Evolutionary conservation across 2,888 invertebrate species (phyloP).

Genomic region (Pyrrhia umbra): DNA sequence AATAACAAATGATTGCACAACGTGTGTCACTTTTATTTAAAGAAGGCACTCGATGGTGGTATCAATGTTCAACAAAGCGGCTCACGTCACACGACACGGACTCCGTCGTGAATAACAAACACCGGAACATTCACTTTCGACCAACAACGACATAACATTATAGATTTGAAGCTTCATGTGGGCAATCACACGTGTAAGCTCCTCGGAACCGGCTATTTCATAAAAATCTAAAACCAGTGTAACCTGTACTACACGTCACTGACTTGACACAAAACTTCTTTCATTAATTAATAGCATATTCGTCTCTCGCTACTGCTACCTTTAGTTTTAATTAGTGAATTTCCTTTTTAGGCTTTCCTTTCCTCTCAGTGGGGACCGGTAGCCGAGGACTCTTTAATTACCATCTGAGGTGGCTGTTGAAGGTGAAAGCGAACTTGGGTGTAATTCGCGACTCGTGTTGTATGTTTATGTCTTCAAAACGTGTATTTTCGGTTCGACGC

Average conservation of each 20-base stretch:
- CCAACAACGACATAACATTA: conserved; percentile 77
- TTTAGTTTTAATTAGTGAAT: conserved; percentile 66
- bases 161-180: conserved; percentile 66
- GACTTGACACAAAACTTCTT: conserved; percentile 49
- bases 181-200: conserved; percentile 57
- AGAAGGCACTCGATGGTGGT: conserved; percentile 60
- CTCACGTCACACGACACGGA: conserved; percentile 77
- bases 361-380: conserved; percentile 59
- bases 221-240: conserved; percentile 64
- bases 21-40: conserved; percentile 62
- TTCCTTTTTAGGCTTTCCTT: conserved; percentile 66
- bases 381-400: conserved; percentile 70
- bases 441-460: conserved; percentile 70
- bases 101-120: conserved; percentile 82
- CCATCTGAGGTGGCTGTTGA: conserved; percentile 67
- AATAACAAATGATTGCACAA: conserved; percentile 65
- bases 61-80: conserved; percentile 74
- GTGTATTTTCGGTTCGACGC: conserved; percentile 72
- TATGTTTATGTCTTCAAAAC: conserved; percentile 66
- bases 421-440: conserved; percentile 78
- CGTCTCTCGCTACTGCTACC: conserved; percentile 50
- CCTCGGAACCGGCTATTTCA: conserved; percentile 66
- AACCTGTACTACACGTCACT: conserved; percentile 64
- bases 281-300: conserved; percentile 56
- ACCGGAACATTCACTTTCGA: conserved; percentile 88